phyloP scores from a whole-genome alignment of 2,797 vertebrate species.

The Threskiornis aethiopicus region DNA sequence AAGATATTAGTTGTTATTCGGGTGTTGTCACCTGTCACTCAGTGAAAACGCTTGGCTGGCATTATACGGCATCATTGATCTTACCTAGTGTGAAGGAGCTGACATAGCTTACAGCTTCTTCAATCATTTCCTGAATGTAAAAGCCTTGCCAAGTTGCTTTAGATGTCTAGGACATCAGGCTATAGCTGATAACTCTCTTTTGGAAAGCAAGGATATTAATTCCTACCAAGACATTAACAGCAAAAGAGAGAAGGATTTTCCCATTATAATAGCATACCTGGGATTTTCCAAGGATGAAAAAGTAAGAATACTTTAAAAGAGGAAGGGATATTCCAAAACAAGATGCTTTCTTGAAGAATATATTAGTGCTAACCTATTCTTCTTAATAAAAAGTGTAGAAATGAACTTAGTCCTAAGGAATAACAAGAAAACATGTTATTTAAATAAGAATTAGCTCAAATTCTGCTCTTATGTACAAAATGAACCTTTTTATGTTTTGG shows the following conservation, averaged over 20 bases:
- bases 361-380: background rate
- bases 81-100: background rate
- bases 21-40: slow-evolving; percentile 31
- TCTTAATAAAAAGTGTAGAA: background rate
- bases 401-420: background rate
- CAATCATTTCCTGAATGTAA: background rate
- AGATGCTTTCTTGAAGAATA: background rate
- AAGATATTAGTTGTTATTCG: background rate
- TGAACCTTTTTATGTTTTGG: background rate
- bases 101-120: background rate
- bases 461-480: background rate
- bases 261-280: background rate
- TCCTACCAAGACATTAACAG: background rate
- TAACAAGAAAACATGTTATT: background rate
- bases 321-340: background rate
- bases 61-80: slow-evolving; percentile 21
- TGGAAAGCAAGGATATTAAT: background rate
- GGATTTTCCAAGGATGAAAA: background rate
- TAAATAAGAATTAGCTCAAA: background rate
- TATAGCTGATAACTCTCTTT: background rate
- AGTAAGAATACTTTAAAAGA: background rate
- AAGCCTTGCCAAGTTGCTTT: background rate
- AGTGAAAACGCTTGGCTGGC: background rate
- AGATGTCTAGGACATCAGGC: background rate
- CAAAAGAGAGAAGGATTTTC: background rate